phyloP scores from a whole-genome alignment of 2,888 invertebrate species.

The Caenorhabditis becei region DNA sequence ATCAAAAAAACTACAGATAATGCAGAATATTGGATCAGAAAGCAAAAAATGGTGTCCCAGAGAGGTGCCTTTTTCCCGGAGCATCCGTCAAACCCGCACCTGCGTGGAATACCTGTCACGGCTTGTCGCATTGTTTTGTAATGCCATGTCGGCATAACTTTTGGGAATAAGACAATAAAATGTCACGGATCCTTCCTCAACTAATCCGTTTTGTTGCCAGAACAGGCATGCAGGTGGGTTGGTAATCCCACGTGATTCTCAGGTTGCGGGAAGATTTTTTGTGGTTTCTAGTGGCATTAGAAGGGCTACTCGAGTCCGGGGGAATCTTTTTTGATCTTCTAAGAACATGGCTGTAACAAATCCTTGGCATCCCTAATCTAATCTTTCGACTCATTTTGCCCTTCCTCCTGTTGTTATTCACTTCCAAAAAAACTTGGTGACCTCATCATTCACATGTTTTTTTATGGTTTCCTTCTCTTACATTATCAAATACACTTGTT shows the following conservation, averaged over 20 bases:
- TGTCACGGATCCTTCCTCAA: not conserved
- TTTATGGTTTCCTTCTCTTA: not conserved
- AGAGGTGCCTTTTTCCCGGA: no score
- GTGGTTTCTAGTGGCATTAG: not conserved
- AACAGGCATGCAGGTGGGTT: not conserved
- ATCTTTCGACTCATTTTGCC: not conserved
- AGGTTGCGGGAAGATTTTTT: not conserved
- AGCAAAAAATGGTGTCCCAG: no score
- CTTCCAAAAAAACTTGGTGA: conserved; percentile 9
- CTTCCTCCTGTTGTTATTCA: conserved; percentile 9
- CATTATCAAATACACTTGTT: not conserved
- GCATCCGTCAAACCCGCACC: not conserved
- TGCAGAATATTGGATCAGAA: no score
- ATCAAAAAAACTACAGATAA: no score
- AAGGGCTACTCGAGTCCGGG: no score
- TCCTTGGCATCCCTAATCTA: not conserved
- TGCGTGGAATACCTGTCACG: not conserved
- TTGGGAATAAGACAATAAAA: not conserved
- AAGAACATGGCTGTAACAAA: no score
- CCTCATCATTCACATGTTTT: conserved; percentile 9
- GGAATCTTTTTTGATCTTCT: not conserved
- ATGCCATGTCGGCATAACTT: not conserved
- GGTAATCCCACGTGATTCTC: conserved; percentile 4
- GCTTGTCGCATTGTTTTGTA: not conserved
- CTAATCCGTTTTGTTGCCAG: not conserved